Percentiles rank a stretch among this genome's conserved stretches.
Evolutionary conservation across 2,113 vertebrate genomes (phyloP).

Genomic region (Syrmaticus mikado): DNA sequence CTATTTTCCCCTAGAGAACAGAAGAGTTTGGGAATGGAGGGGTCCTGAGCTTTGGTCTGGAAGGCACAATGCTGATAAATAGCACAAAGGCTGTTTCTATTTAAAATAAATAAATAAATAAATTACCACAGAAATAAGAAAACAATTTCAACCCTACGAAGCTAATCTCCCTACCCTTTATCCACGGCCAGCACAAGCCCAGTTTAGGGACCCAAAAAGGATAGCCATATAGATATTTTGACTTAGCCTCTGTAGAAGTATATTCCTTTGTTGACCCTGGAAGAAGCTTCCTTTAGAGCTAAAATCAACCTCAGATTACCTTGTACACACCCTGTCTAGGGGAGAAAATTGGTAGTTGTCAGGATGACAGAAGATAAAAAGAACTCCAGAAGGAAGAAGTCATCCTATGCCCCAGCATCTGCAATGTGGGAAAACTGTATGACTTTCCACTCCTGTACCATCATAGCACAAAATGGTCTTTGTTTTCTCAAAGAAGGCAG

Average conservation of each 20-base stretch:
- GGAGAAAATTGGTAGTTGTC: not conserved
- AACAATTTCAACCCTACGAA: not conserved
- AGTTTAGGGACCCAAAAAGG: not conserved
- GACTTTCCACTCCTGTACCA: not conserved
- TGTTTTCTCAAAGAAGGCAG: not conserved
- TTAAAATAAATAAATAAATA: not conserved
- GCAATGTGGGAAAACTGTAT: not conserved
- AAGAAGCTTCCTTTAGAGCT: not conserved
- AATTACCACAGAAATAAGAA: not conserved
- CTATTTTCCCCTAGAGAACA: not conserved
- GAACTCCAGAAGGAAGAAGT: not conserved
- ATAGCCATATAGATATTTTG: not conserved
- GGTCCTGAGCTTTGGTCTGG: not conserved
- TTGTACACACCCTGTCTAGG: not conserved
- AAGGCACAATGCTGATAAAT: not conserved
- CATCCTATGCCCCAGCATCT: not conserved
- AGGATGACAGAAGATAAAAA: not conserved
- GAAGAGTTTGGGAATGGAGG: not conserved
- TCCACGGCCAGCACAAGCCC: not conserved
- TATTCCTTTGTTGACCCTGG: not conserved
- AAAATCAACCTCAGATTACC: not conserved
- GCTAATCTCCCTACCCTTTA: not conserved
- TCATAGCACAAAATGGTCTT: not conserved
- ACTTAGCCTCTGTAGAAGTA: not conserved
- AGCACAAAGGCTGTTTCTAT: not conserved